Evolutionary conservation across 1,140 invertebrate species (phyloP).

Genomic region (Brachionus koreanus): DNA sequence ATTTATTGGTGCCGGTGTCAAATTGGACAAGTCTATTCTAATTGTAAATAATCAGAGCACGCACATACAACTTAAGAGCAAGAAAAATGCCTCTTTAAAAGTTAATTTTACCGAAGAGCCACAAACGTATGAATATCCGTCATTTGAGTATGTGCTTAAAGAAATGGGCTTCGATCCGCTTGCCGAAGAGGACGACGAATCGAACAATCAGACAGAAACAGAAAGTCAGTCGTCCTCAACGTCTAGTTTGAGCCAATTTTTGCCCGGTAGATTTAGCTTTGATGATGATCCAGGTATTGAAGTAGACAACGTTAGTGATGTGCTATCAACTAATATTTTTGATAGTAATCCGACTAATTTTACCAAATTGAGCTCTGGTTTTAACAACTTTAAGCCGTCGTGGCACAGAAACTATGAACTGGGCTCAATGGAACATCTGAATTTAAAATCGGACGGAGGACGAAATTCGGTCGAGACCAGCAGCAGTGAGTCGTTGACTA

Average conservation of each 20-base stretch:
- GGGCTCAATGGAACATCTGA: conserved; percentile 8
- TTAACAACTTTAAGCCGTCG: conserved; percentile 41
- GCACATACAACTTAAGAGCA: neutral
- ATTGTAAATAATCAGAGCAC: neutral
- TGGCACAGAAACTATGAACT: conserved; percentile 42
- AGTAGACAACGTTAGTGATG: conserved; percentile 1
- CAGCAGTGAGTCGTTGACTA: conserved; percentile 28
- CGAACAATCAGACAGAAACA: neutral
- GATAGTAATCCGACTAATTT: conserved; percentile 8
- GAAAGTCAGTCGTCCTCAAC: conserved; percentile 22
- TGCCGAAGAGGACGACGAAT: conserved; percentile 10
- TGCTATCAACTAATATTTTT: neutral
- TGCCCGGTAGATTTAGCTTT: conserved; percentile 24
- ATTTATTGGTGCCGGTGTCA: conserved; percentile 42
- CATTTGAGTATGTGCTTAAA: conserved; percentile 21
- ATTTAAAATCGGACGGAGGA: neutral
- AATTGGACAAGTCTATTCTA: conserved; percentile 41
- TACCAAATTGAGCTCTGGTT: conserved; percentile 11
- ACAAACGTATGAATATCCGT: conserved; percentile 40
- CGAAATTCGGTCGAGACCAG: neutral
- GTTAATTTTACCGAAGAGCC: conserved; percentile 37
- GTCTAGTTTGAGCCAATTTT: conserved; percentile 23
- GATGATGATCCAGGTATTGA: neutral
- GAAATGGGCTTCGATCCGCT: conserved; percentile 37
- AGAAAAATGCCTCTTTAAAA: neutral